Conservation (phyloP, 2,797 vertebrate genomes). For the Schizopygopsis pylzovi region DNA sequence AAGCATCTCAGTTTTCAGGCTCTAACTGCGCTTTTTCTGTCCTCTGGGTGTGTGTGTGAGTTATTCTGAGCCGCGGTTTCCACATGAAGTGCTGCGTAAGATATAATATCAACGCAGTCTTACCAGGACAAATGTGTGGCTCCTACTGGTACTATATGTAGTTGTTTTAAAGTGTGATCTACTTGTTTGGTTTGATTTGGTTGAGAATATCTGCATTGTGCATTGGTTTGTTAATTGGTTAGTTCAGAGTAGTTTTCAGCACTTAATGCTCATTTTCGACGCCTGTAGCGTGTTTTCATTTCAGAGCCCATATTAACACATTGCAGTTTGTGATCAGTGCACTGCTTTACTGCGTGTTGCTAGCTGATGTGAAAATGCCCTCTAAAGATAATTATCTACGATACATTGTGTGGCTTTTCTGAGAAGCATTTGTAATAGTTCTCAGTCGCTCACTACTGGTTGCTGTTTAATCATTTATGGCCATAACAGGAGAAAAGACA, state of each 20-base stretch:
- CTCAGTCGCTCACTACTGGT: background rate
- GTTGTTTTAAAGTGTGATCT: background rate
- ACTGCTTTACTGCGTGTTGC: background rate
- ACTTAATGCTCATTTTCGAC: too few relatives aligned
- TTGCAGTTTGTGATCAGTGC: background rate
- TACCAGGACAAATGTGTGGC: background rate
- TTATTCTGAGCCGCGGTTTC: background rate
- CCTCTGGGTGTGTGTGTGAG: slow-evolving; percentile 13
- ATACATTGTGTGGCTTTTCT: background rate
- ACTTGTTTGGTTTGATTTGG: too few relatives aligned
- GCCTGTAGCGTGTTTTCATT: too few relatives aligned
- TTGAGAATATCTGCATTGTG: background rate
- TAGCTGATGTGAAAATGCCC: background rate
- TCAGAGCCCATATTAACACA: too few relatives aligned
- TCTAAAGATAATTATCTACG: background rate
- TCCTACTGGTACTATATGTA: background rate
- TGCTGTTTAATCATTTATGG: background rate
- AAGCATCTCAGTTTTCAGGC: slow-evolving; percentile 32
- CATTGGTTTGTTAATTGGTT: background rate
- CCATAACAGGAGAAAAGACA: background rate
- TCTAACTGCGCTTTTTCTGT: background rate
- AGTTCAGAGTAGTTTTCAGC: background rate
- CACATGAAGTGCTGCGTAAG: background rate
- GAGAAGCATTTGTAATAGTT: background rate
- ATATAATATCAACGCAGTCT: background rate